Conservation (phyloP, 2,113 vertebrate genomes). For the Carassius carassius region DNA sequence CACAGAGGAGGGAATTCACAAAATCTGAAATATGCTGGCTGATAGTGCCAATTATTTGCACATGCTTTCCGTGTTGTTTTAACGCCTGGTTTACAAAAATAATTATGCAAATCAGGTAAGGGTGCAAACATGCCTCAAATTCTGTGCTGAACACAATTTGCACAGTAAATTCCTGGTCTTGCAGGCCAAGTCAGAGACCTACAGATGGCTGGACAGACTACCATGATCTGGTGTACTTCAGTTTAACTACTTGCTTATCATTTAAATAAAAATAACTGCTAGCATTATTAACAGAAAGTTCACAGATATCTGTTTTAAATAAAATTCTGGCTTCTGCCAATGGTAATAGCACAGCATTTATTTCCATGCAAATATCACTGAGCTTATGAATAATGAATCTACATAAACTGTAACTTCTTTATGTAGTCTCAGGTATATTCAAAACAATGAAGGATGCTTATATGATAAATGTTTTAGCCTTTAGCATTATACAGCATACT, state of each 20-base stretch:
- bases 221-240: neutral
- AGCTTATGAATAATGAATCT: neutral
- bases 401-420: neutral
- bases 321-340: neutral
- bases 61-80: neutral
- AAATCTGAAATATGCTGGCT: neutral
- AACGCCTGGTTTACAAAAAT: neutral
- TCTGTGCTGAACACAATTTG: neutral
- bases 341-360: neutral
- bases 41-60: conserved; percentile 9
- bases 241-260: neutral
- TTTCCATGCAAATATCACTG: too few relatives aligned
- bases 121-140: neutral
- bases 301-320: neutral
- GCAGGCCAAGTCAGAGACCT: neutral
- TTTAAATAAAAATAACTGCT: neutral
- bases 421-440: neutral
- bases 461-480: neutral
- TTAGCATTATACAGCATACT: neutral
- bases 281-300: neutral
- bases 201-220: neutral
- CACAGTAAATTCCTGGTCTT: neutral
- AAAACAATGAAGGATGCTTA: neutral
- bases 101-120: conserved; percentile 1
- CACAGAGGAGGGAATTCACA: neutral